Evolutionary conservation across 2,797 vertebrate species (phyloP).

Genomic region (Paratrypauchen microcephalus): DNA sequence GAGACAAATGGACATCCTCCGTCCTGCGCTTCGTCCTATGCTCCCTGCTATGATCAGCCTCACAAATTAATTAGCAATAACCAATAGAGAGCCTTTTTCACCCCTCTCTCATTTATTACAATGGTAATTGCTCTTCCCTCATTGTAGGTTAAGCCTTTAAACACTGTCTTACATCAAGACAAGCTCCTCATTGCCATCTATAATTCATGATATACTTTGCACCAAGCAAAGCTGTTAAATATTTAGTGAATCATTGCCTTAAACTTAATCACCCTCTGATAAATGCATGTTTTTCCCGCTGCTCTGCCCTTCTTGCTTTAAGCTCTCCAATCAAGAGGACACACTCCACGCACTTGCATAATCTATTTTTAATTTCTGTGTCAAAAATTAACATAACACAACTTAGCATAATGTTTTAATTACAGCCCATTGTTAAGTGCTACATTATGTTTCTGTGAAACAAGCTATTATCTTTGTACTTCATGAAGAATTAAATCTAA

Average conservation of each 20-base stretch:
- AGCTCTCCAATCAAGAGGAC: conserved; percentile 67
- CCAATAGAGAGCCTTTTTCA: conserved; percentile 72
- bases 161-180: conserved; percentile 83
- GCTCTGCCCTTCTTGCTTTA: conserved; percentile 51
- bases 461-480: conserved; percentile 76
- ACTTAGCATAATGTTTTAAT: conserved; percentile 79
- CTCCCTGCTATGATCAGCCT: conserved; percentile 70
- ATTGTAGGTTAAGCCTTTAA: conserved; percentile 87
- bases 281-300: conserved; percentile 71
- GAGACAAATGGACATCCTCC: conserved; percentile 74
- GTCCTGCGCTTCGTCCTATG: conserved; percentile 42
- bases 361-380: conserved; percentile 79
- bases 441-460: conserved; percentile 72
- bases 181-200: conserved; percentile 79
- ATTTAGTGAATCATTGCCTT: conserved; percentile 85
- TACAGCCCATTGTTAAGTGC: conserved; percentile 75
- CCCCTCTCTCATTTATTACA: conserved; percentile 81
- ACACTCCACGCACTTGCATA: conserved; percentile 66
- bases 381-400: conserved; percentile 76
- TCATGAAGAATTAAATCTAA: conserved; percentile 77
- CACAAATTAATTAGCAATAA: conserved; percentile 85
- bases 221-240: conserved; percentile 87
- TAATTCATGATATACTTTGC: conserved; percentile 87
- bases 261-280: conserved; percentile 84
- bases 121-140: conserved; percentile 83